These are phyloP conservation scores for Silvanus unidentatus DNA, from an alignment of 2,888 invertebrate species.

Conservation along the genomic window DNA sequence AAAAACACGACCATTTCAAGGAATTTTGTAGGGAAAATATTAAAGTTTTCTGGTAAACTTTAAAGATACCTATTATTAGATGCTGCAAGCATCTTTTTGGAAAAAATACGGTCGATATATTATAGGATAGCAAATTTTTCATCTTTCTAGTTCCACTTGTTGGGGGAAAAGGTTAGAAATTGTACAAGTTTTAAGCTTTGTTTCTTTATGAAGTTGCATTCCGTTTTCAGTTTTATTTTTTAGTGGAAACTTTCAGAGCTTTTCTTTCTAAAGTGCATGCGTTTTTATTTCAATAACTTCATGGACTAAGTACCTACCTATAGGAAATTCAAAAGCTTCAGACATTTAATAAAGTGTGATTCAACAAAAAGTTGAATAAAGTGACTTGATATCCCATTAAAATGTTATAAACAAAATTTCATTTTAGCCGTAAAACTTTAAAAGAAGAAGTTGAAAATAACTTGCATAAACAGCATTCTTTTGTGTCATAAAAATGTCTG, in stretches of 20 bases:
- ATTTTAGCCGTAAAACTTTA: neutral
- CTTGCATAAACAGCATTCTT: neutral
- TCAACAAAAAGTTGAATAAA: neutral
- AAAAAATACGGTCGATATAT: no score
- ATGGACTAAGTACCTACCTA: no score
- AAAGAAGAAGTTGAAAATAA: neutral
- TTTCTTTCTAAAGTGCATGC: neutral
- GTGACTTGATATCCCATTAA: no score
- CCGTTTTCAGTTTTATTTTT: conserved; percentile 15
- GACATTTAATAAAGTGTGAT: neutral
- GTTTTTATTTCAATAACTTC: no score
- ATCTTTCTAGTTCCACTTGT: conserved; percentile 38
- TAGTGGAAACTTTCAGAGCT: neutral
- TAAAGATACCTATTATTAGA: no score
- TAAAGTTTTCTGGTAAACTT: neutral
- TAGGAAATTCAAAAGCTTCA: no score
- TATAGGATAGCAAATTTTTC: conserved; percentile 48
- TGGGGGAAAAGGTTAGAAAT: conserved; percentile 41
- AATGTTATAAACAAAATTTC: no score
- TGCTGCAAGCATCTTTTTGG: no score
- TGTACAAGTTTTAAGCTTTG: conserved; percentile 23
- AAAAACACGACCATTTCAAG: no score
- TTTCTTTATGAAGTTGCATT: conserved; percentile 7
- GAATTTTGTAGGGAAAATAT: neutral
- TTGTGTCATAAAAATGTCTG: no score